Conservation (phyloP, 2,888 invertebrate genomes). For the Antitype chi region DNA sequence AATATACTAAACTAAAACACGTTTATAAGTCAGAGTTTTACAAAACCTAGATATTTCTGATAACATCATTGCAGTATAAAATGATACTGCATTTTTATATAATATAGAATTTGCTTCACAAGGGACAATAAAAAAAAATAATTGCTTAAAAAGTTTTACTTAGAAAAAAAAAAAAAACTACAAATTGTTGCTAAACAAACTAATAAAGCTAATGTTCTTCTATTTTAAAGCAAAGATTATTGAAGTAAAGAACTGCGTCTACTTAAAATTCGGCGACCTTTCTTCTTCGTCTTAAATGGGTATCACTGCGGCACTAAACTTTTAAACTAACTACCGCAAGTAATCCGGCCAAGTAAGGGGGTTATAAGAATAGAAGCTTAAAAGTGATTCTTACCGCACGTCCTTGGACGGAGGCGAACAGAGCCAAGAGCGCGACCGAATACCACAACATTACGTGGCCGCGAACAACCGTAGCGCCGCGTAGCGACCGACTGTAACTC, state of each 20-base stretch:
- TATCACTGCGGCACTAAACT: conserved; percentile 58
- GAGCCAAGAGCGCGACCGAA: conserved; percentile 82
- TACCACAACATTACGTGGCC: conserved; percentile 85
- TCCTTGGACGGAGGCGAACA: conserved; percentile 87
- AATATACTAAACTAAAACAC: neutral
- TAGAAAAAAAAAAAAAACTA: neutral
- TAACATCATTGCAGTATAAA: neutral
- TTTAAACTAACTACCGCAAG: conserved; percentile 61
- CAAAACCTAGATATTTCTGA: neutral
- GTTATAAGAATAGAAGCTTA: conserved; percentile 61
- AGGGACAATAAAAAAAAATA: no score
- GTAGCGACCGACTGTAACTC: conserved; percentile 80
- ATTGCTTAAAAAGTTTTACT: neutral
- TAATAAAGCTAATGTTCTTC: neutral
- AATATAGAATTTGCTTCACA: neutral
- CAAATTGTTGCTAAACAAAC: neutral
- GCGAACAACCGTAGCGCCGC: conserved; percentile 75
- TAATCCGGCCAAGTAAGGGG: conserved; percentile 42
- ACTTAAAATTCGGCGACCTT: conserved; percentile 28
- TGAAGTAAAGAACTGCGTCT: neutral
- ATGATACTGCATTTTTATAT: neutral
- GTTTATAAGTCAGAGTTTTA: neutral
- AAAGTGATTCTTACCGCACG: conserved; percentile 86
- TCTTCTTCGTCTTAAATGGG: conserved; percentile 20
- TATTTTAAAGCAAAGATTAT: neutral